A percentile compares a stretch with the other conserved stretches of the same genome.
phyloP scores from a whole-genome alignment of 2,797 vertebrate genomes.

The Gambusia yucatana region DNA sequence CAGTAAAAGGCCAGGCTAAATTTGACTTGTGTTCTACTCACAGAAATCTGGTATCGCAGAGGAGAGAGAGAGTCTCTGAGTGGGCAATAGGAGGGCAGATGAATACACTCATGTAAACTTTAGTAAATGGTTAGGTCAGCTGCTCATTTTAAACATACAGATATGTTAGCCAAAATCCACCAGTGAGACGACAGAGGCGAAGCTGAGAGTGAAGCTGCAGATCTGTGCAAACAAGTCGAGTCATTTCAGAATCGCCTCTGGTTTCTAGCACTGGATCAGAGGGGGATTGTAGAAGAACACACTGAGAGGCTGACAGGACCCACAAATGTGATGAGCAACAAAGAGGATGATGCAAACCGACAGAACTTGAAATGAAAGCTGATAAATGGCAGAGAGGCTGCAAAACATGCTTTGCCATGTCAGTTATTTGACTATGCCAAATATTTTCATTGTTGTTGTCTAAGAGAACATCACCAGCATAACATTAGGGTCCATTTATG shows the following conservation, averaged over 20 bases:
- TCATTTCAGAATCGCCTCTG: constrained; percentile 38
- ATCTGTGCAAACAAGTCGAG: constrained; percentile 36
- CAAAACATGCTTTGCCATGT: constrained; percentile 9
- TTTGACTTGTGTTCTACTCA: constrained; percentile 63
- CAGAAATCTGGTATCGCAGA: constrained; percentile 56
- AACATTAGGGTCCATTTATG: not conserved
- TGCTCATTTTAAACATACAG: constrained; percentile 51
- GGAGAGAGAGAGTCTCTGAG: constrained; percentile 61
- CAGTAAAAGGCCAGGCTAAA: constrained; percentile 66
- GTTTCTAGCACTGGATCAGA: constrained; percentile 26
- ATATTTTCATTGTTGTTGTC: not conserved
- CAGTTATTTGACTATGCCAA: constrained; percentile 14
- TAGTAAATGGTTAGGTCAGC: constrained; percentile 66
- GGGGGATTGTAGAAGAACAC: constrained; percentile 16
- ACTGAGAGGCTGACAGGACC: constrained; percentile 34
- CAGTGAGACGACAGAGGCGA: constrained; percentile 39
- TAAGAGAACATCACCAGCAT: not conserved
- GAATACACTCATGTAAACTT: constrained; percentile 51
- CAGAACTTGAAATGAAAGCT: constrained; percentile 8
- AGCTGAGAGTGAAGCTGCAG: constrained; percentile 43
- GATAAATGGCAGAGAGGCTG: constrained; percentile 6
- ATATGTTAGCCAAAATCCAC: constrained; percentile 51
- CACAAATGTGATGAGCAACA: constrained; percentile 46
- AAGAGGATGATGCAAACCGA: constrained; percentile 45
- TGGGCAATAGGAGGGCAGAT: constrained; percentile 56